Percentiles rank a stretch among this genome's conserved stretches.
Evolutionary conservation across 2,113 vertebrate genomes (phyloP).

Genomic region (Tragelaphus strepsiceros): DNA sequence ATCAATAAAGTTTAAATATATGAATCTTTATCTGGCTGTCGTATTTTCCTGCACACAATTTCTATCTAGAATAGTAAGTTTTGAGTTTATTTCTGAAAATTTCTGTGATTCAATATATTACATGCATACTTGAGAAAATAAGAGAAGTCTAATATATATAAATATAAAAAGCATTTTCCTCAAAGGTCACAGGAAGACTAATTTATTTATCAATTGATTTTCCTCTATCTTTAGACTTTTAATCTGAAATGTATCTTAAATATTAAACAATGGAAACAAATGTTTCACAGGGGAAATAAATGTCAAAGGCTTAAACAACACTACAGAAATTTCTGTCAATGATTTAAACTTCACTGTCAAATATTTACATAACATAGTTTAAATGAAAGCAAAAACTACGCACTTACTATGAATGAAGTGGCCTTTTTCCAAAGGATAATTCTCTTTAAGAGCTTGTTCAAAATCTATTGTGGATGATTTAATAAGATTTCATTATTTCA

Average conservation of each 20-base stretch:
- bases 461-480: slow-evolving; percentile 54
- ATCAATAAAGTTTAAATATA: neutral
- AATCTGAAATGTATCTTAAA: neutral
- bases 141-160: neutral
- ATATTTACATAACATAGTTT: slow-evolving; percentile 30
- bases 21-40: neutral
- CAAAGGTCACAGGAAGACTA: slow-evolving; percentile 27
- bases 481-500: slow-evolving; percentile 56
- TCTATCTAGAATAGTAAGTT: neutral
- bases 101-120: neutral
- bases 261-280: slow-evolving; percentile 50
- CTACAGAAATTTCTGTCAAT: slow-evolving; percentile 35
- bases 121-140: neutral
- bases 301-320: slow-evolving; percentile 13
- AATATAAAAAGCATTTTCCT: slow-evolving; percentile 31
- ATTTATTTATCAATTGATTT: slow-evolving; percentile 26
- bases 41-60: neutral
- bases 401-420: slow-evolving; percentile 43
- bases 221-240: slow-evolving; percentile 1
- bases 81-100: slow-evolving; percentile 16
- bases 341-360: slow-evolving; percentile 44
- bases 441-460: slow-evolving; percentile 55
- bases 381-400: slow-evolving; percentile 53
- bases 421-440: slow-evolving; percentile 64
- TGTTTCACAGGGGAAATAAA: slow-evolving; percentile 57